A percentile compares a stretch with the other conserved stretches of the same genome.
Evolutionary conservation across 2,113 vertebrate genomes (phyloP).

Genomic region (human (Homo sapiens)): DNA sequence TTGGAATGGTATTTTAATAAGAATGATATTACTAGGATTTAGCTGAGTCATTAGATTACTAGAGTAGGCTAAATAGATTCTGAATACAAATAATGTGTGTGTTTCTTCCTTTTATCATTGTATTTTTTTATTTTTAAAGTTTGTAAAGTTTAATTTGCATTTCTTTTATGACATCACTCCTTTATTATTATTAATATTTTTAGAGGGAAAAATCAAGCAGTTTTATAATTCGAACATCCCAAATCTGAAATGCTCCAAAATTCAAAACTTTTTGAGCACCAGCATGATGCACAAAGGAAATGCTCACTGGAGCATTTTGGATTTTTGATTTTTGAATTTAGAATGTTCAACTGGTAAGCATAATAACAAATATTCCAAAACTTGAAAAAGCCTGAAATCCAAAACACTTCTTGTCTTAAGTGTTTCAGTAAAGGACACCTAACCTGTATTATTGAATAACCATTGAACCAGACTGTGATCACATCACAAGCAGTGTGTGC

Average conservation of each 20-base stretch:
- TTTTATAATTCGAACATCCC: background rate
- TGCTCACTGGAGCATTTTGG: background rate
- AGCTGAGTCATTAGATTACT: background rate
- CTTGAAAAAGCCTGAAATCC: background rate
- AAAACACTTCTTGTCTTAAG: background rate
- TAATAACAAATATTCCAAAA: background rate
- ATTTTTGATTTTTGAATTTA: background rate
- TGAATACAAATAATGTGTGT: background rate
- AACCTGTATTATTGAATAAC: background rate
- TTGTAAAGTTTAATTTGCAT: constrained; percentile 25
- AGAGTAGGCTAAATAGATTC: background rate
- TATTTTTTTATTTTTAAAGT: constrained; percentile 18
- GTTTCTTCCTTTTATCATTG: background rate
- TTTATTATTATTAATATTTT: background rate
- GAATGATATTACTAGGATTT: background rate
- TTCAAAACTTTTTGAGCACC: background rate
- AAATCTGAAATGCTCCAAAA: background rate
- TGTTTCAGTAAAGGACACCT: background rate
- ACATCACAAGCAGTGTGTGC: background rate
- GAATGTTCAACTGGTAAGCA: background rate
- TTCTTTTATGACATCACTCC: background rate
- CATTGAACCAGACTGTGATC: background rate
- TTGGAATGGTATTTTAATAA: constrained; percentile 35
- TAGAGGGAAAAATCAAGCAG: background rate
- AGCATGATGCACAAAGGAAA: background rate